A percentile compares a stretch with the other conserved stretches of the same genome.
These are phyloP conservation scores for Sapayoa aenigma DNA, from an alignment of 2,113 vertebrate species.

Conservation along the genomic window DNA sequence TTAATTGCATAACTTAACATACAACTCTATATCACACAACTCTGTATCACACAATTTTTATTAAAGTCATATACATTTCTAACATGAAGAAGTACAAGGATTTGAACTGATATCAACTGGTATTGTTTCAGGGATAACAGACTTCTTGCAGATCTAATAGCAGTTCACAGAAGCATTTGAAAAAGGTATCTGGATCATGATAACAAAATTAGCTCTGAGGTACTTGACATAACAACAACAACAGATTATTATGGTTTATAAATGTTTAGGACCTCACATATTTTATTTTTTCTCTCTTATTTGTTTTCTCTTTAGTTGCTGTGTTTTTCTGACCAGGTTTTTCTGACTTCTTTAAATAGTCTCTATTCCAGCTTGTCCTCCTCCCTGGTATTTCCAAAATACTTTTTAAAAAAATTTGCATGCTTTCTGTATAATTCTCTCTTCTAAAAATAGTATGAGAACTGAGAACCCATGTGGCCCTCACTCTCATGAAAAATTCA, in stretches of 20 bases:
- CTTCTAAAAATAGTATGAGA: not conserved
- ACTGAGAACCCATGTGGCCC: not conserved
- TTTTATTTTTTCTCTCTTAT: not conserved
- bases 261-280: not conserved
- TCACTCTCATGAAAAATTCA: conserved; percentile 27
- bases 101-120: not conserved
- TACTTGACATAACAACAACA: not conserved
- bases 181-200: not conserved
- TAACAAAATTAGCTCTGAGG: not conserved
- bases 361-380: not conserved
- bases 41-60: not conserved
- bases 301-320: not conserved
- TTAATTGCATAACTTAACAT: not conserved
- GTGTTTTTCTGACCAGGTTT: not conserved
- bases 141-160: not conserved
- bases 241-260: not conserved
- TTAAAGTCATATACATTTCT: not conserved
- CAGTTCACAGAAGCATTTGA: not conserved
- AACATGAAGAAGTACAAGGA: not conserved
- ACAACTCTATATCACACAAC: not conserved
- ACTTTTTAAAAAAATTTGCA: not conserved
- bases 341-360: not conserved
- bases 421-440: not conserved
- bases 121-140: not conserved
- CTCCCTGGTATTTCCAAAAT: not conserved